phyloP scores from a whole-genome alignment of 1,140 invertebrate species.

The Elymnias hypermnestra region DNA sequence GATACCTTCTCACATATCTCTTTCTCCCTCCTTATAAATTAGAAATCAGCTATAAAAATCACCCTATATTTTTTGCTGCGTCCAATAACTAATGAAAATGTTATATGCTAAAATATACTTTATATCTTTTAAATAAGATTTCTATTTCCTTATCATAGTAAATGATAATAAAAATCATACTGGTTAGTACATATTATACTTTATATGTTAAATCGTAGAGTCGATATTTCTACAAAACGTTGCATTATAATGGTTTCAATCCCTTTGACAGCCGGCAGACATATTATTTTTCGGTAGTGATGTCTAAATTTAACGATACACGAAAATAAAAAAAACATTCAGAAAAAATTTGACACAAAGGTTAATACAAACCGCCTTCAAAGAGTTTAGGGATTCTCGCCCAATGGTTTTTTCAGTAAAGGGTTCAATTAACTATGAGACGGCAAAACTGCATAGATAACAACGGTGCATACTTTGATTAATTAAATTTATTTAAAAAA shows the following conservation, averaged over 20 bases:
- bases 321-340: constrained; percentile 18
- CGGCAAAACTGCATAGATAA: too few species aligned
- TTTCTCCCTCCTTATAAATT: constrained; percentile 16
- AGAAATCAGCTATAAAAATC: constrained; percentile 6
- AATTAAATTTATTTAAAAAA: too few species aligned
- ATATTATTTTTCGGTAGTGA: constrained; percentile 41
- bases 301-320: constrained; percentile 3
- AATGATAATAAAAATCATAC: neutral
- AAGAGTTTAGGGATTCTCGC: too few species aligned
- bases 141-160: constrained; percentile 7
- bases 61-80: constrained; percentile 5
- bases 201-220: constrained; percentile 5
- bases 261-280: constrained; percentile 36
- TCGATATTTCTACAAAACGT: constrained; percentile 9
- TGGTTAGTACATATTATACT: constrained; percentile 10
- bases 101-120: constrained; percentile 1
- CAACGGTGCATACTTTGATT: too few species aligned
- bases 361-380: too few species aligned
- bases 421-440: too few species aligned
- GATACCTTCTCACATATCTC: neutral
- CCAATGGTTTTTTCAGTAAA: too few species aligned
- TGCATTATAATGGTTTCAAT: constrained; percentile 18
- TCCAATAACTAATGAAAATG: neutral
- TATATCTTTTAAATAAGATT: constrained; percentile 11
- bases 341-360: too few species aligned